These are phyloP conservation scores for Canis aureus DNA, from an alignment of 2,113 vertebrate species.

Conservation along the genomic window DNA sequence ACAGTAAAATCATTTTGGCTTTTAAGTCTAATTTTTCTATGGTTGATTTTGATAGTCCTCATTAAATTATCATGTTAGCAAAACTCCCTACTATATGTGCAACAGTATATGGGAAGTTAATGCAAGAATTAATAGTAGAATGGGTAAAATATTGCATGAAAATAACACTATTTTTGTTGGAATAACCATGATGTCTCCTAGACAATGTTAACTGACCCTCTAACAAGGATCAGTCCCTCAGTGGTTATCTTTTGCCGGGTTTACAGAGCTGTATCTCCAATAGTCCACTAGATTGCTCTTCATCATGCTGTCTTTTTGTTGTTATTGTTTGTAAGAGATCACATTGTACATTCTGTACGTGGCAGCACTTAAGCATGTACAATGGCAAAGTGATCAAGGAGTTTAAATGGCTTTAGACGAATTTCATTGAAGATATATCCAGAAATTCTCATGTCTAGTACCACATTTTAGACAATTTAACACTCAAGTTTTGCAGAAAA, in stretches of 20 bases:
- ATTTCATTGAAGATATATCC: neutral
- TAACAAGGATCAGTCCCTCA: neutral
- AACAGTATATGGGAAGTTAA: neutral
- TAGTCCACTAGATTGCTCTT: neutral
- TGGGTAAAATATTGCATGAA: neutral
- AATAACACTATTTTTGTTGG: neutral
- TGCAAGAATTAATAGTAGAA: neutral
- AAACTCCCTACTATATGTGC: neutral
- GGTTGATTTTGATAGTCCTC: neutral
- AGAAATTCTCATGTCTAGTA: neutral
- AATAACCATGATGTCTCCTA: neutral
- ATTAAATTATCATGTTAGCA: neutral
- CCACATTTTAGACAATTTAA: neutral
- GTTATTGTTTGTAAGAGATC: neutral
- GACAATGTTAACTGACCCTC: neutral
- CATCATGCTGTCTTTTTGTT: neutral
- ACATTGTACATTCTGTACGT: neutral
- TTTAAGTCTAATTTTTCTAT: neutral
- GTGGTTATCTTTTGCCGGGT: neutral
- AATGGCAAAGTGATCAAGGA: neutral
- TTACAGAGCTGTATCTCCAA: neutral
- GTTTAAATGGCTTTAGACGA: neutral
- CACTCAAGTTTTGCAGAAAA: neutral
- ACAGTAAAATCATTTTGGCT: neutral
- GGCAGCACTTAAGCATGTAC: neutral